A percentile compares a stretch with the other conserved stretches of the same genome.
phyloP scores from a whole-genome alignment of 2,797 vertebrate genomes.

The Cetoscarus ocellatus region DNA sequence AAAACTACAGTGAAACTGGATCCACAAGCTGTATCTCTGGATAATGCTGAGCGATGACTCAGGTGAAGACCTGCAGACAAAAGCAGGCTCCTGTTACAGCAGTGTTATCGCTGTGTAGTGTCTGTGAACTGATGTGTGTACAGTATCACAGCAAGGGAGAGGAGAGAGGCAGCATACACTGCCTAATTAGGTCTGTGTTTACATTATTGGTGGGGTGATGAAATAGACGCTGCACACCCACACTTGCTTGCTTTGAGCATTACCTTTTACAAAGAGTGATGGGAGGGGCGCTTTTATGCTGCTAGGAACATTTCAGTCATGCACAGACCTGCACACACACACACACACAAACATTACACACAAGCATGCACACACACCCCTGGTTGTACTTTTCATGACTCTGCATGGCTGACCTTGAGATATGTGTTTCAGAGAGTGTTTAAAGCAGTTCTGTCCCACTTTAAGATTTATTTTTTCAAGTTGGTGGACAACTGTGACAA shows the following conservation, averaged over 20 bases:
- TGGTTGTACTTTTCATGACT: slow-evolving; percentile 43
- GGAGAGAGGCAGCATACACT: slow-evolving; percentile 9
- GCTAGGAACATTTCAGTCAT: slow-evolving; percentile 47
- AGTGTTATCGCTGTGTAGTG: slow-evolving; percentile 17
- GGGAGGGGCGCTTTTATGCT: slow-evolving; percentile 47
- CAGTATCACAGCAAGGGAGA: not conserved
- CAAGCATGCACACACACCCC: slow-evolving; percentile 25
- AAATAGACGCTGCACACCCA: slow-evolving; percentile 50
- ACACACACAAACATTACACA: not conserved
- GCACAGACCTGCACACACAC: slow-evolving; percentile 25
- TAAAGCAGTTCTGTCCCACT: slow-evolving; percentile 1
- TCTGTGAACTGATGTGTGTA: slow-evolving; percentile 14
- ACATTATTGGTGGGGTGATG: slow-evolving; percentile 40
- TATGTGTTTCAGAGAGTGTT: slow-evolving; percentile 4
- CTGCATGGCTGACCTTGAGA: slow-evolving; percentile 56
- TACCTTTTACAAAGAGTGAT: slow-evolving; percentile 28
- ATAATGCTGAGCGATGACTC: slow-evolving; percentile 27
- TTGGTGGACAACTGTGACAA: slow-evolving; percentile 6
- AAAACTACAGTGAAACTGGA: slow-evolving; percentile 62
- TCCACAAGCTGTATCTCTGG: slow-evolving; percentile 27
- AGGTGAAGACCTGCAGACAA: slow-evolving; percentile 37
- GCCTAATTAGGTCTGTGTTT: slow-evolving; percentile 47
- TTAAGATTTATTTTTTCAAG: not conserved
- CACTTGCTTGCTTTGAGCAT: slow-evolving; percentile 32
- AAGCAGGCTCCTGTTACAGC: slow-evolving; percentile 60